Conservation (phyloP, 37 sponge, comb jelly and placozoan genomes). For the Diacarnus erythraeanus region DNA sequence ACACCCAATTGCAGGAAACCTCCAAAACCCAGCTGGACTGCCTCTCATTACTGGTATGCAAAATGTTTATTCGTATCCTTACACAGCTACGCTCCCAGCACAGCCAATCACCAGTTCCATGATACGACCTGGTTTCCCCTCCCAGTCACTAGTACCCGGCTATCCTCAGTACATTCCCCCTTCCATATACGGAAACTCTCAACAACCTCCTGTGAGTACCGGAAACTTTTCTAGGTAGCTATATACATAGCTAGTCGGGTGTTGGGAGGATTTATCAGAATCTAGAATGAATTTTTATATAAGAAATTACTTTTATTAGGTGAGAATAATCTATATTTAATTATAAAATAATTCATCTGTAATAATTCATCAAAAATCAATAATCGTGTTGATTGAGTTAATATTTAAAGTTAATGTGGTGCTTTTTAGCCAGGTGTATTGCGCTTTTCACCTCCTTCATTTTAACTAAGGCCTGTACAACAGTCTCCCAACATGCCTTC, state of each 20-base stretch:
- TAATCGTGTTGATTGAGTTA: neutral
- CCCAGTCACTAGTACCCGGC: conserved; percentile 18
- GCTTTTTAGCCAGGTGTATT: neutral
- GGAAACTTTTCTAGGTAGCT: neutral
- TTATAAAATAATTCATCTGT: no score
- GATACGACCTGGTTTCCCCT: conserved; percentile 3
- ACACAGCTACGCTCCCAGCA: conserved; percentile 12
- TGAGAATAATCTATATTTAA: no score
- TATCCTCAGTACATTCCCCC: conserved; percentile 18
- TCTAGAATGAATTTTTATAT: no score
- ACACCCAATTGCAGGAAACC: conserved; percentile 11
- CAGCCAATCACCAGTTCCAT: conserved; percentile 12
- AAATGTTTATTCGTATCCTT: conserved; percentile 30
- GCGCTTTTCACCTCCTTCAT: neutral
- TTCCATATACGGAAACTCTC: conserved; percentile 18
- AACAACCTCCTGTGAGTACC: conserved; percentile 8
- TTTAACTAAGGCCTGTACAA: conserved; percentile 4
- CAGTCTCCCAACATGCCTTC: conserved; percentile 5
- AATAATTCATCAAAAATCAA: no score
- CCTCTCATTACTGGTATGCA: conserved; percentile 25
- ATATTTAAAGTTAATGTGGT: neutral
- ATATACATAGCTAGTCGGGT: no score
- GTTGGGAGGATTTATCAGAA: no score
- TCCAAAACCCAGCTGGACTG: conserved; percentile 7
- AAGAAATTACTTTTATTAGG: no score